A percentile compares a stretch with the other conserved stretches of the same genome.
phyloP scores from a whole-genome alignment of 1,140 invertebrate genomes.

The Drosophila obscura region DNA sequence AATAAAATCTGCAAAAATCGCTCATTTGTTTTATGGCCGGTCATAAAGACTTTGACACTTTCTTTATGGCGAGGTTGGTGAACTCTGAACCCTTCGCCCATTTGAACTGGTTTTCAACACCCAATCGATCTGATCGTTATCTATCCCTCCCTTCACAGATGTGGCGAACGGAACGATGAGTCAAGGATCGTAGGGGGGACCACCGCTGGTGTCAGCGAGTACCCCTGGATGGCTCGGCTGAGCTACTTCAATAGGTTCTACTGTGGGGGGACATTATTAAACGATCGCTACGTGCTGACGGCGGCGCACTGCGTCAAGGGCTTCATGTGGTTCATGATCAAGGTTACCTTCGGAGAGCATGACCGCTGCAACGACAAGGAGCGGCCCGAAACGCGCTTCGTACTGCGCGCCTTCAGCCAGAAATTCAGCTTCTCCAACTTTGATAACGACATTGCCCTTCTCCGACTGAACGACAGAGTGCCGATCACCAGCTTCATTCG shows the following conservation, averaged over 20 bases:
- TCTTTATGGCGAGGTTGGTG: constrained; percentile 67
- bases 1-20: constrained; percentile 61
- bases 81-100: constrained; percentile 49
- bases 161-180: constrained; percentile 91
- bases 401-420: constrained; percentile 89
- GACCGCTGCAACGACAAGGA: constrained; percentile 90
- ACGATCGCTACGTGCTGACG: constrained; percentile 91
- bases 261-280: constrained; percentile 93
- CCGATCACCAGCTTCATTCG: constrained; percentile 89
- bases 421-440: constrained; percentile 93
- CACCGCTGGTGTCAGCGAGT: constrained; percentile 89
- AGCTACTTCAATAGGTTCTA: constrained; percentile 93
- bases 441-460: constrained; percentile 92
- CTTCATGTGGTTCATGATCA: constrained; percentile 96
- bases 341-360: constrained; percentile 92
- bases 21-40: constrained; percentile 26
- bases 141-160: constrained; percentile 85
- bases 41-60: constrained; percentile 67
- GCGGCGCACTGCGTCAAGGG: constrained; percentile 94
- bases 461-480: constrained; percentile 90
- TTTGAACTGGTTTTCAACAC: constrained; percentile 14
- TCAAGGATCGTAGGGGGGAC: constrained; percentile 90
- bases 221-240: constrained; percentile 92
- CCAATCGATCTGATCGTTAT: constrained; percentile 7
- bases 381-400: constrained; percentile 89